phyloP scores from a whole-genome alignment of 2,797 vertebrate genomes.

The Mionectes olivaceus region DNA sequence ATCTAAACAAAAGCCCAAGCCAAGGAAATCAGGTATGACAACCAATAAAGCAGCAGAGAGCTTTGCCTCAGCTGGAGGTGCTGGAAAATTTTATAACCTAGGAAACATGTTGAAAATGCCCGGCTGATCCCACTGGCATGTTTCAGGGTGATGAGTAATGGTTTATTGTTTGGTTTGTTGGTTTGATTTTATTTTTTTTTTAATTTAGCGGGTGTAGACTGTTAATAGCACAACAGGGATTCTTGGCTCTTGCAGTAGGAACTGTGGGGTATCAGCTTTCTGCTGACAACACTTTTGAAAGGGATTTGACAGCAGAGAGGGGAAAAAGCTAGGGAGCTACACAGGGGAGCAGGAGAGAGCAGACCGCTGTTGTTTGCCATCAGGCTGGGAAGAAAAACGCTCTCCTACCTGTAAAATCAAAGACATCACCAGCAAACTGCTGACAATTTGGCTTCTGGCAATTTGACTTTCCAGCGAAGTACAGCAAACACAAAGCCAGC shows the following conservation, averaged over 20 bases:
- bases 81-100: neutral
- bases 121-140: neutral
- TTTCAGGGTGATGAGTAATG: neutral
- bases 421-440: conserved; percentile 30
- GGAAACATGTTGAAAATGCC: neutral
- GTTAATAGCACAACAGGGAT: neutral
- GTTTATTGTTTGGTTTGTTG: neutral
- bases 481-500: neutral
- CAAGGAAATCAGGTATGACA: neutral
- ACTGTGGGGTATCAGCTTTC: neutral
- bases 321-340: neutral
- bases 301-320: neutral
- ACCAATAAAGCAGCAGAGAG: neutral
- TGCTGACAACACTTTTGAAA: neutral
- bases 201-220: neutral
- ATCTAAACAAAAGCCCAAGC: conserved; percentile 20
- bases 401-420: conserved; percentile 39
- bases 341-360: neutral
- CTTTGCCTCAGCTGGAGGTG: conserved; percentile 35
- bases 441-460: conserved; percentile 28
- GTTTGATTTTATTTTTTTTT: neutral
- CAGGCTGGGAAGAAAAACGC: conserved; percentile 19
- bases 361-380: neutral
- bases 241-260: neutral
- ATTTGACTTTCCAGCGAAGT: conserved; percentile 2